Base-by-base conservation (phyloP, 2,113 vertebrate species). In the Peromyscus polionotus region DNA sequence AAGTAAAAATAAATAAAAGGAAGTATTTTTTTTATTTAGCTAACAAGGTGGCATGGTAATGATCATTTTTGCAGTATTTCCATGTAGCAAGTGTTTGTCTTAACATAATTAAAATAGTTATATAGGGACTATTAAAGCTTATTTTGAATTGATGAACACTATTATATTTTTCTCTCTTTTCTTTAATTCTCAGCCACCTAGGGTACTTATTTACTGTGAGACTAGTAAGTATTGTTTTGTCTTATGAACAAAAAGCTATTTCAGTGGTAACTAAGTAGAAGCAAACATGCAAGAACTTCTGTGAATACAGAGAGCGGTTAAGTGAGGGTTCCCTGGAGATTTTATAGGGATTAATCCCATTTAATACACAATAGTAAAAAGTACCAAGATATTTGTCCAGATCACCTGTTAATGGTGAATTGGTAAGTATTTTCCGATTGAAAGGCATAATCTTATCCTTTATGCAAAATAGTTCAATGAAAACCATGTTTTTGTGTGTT, bases 1-100 rank as follows among this genome's bases (percentile, higher is more conserved):
- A 95, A 91, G n/a, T 13, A 94, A 59, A 65, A 83, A 87, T 90
- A 94, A 73, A 90, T 97, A 73, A 86, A 22, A 79, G 22, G 45
- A 80, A 36, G 42, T 57, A 94, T 94, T 96, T 65, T 63, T 96
- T 65, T 63, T 63, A 22, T 96, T 84, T 88, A 95, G 48, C 14
- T 68, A 90, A 83, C 26, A 90, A 12, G 9, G 84, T 93, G 13
- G 11, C 12, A 88, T 89, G 33, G 5, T 22, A 72, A 80, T 67
- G 57, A 75, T 48, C 1, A 92, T 65, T 81, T 54, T 95, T 88
- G 10, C 11, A 87, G 70, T 2, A 76, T 83, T 92, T 68, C 11
- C 48, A 70, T 8, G 14, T 85, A 95, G 42, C 24, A 65, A 45
- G 7, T 83, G 11, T 63, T 87, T 94, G 89, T 54, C 73, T 75